These are phyloP conservation scores for Anguilla obscura DNA, from an alignment of 2,797 vertebrate genomes.

Conservation along the genomic window DNA sequence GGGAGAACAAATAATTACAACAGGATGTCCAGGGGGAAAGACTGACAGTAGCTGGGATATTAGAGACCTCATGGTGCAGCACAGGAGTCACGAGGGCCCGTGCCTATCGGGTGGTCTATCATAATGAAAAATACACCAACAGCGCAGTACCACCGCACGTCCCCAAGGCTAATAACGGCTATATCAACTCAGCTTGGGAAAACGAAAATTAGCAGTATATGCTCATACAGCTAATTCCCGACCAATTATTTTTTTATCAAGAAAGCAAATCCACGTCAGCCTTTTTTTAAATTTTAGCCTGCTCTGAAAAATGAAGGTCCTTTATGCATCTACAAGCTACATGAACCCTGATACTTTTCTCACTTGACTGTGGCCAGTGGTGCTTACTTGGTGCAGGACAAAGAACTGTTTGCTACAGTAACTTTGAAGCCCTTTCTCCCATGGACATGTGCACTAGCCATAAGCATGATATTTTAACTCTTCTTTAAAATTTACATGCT, in stretches of 20 bases:
- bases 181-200: constrained; percentile 5
- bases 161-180: background rate
- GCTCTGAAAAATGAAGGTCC: background rate
- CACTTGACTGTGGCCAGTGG: background rate
- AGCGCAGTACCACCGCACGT: background rate
- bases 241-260: background rate
- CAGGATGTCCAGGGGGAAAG: background rate
- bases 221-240: background rate
- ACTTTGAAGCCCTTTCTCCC: background rate
- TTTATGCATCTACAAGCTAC: background rate
- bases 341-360: background rate
- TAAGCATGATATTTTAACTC: constrained; percentile 24
- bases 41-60: background rate
- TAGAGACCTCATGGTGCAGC: background rate
- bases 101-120: constrained; percentile 18
- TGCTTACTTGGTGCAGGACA: background rate
- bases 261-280: background rate
- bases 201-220: background rate
- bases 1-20: background rate
- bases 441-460: constrained; percentile 22
- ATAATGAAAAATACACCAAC: background rate
- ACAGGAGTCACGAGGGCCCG: background rate
- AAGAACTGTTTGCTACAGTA: background rate
- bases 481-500: constrained; percentile 45
- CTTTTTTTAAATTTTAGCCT: background rate